A percentile compares a stretch with the other conserved stretches of the same genome.
phyloP scores from a whole-genome alignment of 2,113 vertebrate species.

The Orthochromis malagaraziensis region DNA sequence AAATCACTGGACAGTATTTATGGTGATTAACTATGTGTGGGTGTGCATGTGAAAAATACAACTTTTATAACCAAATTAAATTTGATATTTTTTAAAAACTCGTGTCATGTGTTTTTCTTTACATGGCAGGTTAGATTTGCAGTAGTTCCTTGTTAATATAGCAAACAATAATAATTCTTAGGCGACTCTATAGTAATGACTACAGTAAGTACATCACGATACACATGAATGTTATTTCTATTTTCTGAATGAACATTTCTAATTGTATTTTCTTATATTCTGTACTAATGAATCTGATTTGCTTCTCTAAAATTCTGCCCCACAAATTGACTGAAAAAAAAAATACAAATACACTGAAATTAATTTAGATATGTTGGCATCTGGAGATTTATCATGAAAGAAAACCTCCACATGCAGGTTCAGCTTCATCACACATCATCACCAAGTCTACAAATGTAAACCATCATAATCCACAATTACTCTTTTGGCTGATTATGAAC shows the following conservation, averaged over 20 bases:
- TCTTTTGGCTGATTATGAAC: not conserved
- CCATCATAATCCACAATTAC: not conserved
- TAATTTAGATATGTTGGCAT: not conserved
- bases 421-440: not conserved
- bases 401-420: not conserved
- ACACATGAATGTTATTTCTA: not conserved
- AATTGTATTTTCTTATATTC: not conserved
- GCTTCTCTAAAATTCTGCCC: not conserved
- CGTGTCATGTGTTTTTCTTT: not conserved
- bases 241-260: not conserved
- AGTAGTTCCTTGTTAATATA: not conserved
- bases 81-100: slow-evolving; percentile 87
- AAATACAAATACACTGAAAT: not conserved
- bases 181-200: not conserved
- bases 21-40: slow-evolving; percentile 81
- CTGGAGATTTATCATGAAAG: not conserved
- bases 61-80: slow-evolving; percentile 90
- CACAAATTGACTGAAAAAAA: not conserved
- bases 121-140: not conserved
- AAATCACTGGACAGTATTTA: slow-evolving; percentile 75
- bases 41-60: slow-evolving; percentile 83
- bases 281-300: not conserved
- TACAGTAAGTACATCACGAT: not conserved
- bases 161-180: not conserved
- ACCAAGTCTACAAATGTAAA: not conserved